A percentile compares a stretch with the other conserved stretches of the same genome.
Conservation (phyloP, 2,888 invertebrate species). For the Anoplius nigerrimus region DNA sequence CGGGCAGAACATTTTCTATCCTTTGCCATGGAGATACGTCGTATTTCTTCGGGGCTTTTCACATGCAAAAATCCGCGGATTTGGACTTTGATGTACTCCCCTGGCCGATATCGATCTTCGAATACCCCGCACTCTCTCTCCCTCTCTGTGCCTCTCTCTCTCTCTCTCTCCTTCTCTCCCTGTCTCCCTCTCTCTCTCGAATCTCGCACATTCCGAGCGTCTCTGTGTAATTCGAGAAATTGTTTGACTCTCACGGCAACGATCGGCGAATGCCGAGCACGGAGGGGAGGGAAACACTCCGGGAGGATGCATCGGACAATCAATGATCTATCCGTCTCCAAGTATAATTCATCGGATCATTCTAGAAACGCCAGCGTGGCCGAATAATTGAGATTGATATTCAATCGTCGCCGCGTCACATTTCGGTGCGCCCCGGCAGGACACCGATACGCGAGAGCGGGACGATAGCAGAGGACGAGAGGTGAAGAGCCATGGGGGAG, state of each 20-base stretch:
- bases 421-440: constrained; percentile 26
- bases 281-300: neutral
- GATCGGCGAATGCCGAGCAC: neutral
- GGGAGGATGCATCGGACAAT: neutral
- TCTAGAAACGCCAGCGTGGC: constrained; percentile 1
- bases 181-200: neutral
- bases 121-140: neutral
- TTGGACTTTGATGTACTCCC: constrained; percentile 24
- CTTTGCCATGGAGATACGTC: constrained; percentile 15
- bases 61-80: constrained; percentile 38
- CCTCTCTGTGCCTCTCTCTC: too few relatives aligned
- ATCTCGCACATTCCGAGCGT: neutral
- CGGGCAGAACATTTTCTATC: too few relatives aligned
- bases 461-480: constrained; percentile 1
- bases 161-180: too few relatives aligned
- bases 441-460: constrained; percentile 13
- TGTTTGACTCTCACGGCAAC: neutral
- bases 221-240: neutral
- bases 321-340: neutral
- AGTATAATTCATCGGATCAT: neutral
- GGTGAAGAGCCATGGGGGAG: neutral
- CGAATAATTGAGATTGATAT: constrained; percentile 53
- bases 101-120: constrained; percentile 28
- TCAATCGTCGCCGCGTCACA: constrained; percentile 38
- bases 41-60: constrained; percentile 23